Percentiles rank a stretch among this genome's conserved stretches.
phyloP scores from a whole-genome alignment of 2,113 vertebrate species.

The Centrocercus urophasianus region DNA sequence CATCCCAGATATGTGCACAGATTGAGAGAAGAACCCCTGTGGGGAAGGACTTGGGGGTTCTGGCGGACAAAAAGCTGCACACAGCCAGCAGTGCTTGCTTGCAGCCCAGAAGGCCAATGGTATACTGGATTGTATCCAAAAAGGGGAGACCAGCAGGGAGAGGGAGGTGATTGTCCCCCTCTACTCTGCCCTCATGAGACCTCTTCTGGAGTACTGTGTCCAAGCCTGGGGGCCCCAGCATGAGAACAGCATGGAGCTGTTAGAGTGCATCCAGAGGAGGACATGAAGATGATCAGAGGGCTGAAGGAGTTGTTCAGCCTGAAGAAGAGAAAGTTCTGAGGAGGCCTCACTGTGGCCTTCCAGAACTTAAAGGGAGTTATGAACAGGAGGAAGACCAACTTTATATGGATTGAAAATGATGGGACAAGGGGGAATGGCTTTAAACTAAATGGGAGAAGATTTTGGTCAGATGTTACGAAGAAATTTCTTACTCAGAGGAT shows the following conservation, averaged over 20 bases:
- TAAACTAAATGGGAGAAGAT: background rate
- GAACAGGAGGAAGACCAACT: background rate
- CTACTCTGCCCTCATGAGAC: background rate
- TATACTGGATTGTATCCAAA: background rate
- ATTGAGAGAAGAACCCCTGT: background rate
- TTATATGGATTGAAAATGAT: background rate
- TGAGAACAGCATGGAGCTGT: background rate
- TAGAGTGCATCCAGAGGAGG: background rate
- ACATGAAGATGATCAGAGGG: background rate
- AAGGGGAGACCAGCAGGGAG: background rate
- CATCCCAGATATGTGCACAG: background rate
- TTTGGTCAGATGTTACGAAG: background rate
- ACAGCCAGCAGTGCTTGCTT: background rate
- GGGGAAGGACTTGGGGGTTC: background rate
- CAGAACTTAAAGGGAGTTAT: background rate
- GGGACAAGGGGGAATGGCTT: background rate
- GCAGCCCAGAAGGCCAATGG: background rate
- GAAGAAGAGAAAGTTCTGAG: background rate
- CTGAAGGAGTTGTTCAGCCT: background rate
- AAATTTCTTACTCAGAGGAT: background rate
- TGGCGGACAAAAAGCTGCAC: background rate
- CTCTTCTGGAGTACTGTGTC: background rate
- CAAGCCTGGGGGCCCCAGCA: background rate
- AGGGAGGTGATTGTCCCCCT: background rate
- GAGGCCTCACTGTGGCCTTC: background rate